Conservation (phyloP, 2,797 vertebrate genomes). For the Anguilla anguilla region DNA sequence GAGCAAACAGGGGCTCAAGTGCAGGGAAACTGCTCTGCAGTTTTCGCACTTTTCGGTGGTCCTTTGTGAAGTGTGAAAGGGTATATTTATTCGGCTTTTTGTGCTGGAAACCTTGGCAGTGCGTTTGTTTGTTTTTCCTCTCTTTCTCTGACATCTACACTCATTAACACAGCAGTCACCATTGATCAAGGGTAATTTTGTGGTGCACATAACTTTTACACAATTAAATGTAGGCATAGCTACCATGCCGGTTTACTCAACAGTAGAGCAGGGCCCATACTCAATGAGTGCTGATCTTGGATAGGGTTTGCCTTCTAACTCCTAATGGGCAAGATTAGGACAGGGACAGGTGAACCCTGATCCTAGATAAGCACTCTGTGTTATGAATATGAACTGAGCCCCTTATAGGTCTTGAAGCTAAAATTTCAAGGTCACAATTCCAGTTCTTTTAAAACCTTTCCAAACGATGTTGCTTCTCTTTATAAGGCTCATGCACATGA, state of each 20-base stretch:
- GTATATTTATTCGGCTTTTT: neutral
- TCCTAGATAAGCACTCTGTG: neutral
- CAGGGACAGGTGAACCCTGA: too few relatives aligned
- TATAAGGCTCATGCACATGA: neutral
- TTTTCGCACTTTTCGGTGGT: neutral
- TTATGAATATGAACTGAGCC: neutral
- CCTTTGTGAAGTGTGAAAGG: neutral
- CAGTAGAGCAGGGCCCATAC: neutral
- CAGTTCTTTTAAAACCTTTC: neutral
- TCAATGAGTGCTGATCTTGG: too few relatives aligned
- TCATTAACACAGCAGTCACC: neutral
- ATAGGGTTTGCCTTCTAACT: neutral
- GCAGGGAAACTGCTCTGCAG: neutral
- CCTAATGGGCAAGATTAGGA: too few relatives aligned
- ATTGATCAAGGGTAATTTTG: constrained; percentile 4
- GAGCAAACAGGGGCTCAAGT: neutral
- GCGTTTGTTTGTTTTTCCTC: neutral
- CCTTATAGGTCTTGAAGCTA: neutral
- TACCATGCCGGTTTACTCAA: neutral
- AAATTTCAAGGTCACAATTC: neutral
- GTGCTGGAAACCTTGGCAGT: constrained; percentile 6
- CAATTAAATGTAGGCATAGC: neutral
- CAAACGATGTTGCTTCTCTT: neutral
- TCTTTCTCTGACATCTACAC: neutral
- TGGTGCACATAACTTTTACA: neutral